Evolutionary conservation across 2,797 vertebrate genomes (phyloP).

Genomic region (Premnoplex brunnescens): DNA sequence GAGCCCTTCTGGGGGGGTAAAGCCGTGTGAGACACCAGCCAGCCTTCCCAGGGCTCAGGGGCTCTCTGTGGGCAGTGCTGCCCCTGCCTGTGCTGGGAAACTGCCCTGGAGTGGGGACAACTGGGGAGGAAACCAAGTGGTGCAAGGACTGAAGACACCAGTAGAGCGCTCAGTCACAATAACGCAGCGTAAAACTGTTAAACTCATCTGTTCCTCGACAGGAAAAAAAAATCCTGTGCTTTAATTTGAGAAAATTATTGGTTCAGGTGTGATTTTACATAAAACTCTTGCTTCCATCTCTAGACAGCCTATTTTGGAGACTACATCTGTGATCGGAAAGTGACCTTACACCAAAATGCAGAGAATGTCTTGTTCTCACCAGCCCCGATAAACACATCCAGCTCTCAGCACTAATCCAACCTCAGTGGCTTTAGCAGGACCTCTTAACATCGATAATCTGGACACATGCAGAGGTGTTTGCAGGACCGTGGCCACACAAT

Average conservation of each 20-base stretch:
- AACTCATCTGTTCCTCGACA: neutral
- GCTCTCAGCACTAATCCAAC: neutral
- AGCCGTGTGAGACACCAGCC: accelerated
- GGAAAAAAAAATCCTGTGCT: neutral
- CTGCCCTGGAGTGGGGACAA: accelerated
- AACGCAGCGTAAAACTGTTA: neutral
- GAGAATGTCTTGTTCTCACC: neutral
- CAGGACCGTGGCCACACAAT: neutral
- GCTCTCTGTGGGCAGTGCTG: neutral
- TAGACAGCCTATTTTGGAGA: neutral
- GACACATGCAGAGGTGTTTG: constrained; percentile 2
- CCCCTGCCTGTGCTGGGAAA: neutral
- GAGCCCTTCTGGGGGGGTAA: neutral
- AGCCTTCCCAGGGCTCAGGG: neutral
- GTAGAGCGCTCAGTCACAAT: neutral
- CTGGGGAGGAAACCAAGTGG: neutral
- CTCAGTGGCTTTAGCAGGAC: neutral
- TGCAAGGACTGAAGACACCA: neutral
- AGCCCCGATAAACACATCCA: neutral
- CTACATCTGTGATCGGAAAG: neutral
- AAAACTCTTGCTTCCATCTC: neutral
- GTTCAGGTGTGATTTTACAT: neutral
- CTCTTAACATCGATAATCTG: neutral
- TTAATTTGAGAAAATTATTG: neutral
- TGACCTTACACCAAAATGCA: neutral